Base-by-base conservation (phyloP, 2,113 vertebrate genomes). In the Eleginops maclovinus region DNA sequence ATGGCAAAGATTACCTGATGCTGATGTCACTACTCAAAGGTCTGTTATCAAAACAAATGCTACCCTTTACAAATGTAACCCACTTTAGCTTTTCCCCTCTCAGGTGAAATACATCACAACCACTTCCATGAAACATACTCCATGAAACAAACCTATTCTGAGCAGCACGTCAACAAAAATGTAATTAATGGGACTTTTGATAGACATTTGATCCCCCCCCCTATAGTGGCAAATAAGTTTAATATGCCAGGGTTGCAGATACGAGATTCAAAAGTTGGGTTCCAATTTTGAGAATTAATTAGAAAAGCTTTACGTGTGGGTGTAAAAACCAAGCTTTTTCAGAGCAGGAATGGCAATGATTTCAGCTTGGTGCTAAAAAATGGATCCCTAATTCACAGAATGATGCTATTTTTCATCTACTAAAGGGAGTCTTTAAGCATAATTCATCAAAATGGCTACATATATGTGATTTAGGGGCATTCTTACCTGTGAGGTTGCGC, bases 401-500 rank as follows among this genome's bases (percentile, higher is more conserved):
- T 59, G 53, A 44, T 41, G 16, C 46, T 31, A 21, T 28, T 19
- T 31, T 22, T 67, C 15, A 72, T 72, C 17, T 8, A 44, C 40
- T 31, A n/a, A 70, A 55, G 4, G 15, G 46, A 31, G 55, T 71
- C 75, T 24, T 65, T 65, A 46, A 50, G 13, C 16, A 21, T 65
- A 16, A 76, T 68, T 81, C 43, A 56, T 72, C 3, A 61, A 3
- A 62, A 67, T 75, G 22, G 60, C 19, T 22, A 15, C 12, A 47
- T 26, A 40, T 22, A 53, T 58, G 49, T 59, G 2, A 62, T 77
- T 76, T 41, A n/a, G 12, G 40, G 14, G 26, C n/a, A 4, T 2
- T 44, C 87, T 65, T 16, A 99, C 98, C 98, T 1, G 98, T 99
- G 87, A 99, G 92, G 83, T 99, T 99, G 83, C 96, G 97, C 56